Evolutionary conservation across 1,140 invertebrate species (phyloP).

Genomic region (Maniola jurtina): DNA sequence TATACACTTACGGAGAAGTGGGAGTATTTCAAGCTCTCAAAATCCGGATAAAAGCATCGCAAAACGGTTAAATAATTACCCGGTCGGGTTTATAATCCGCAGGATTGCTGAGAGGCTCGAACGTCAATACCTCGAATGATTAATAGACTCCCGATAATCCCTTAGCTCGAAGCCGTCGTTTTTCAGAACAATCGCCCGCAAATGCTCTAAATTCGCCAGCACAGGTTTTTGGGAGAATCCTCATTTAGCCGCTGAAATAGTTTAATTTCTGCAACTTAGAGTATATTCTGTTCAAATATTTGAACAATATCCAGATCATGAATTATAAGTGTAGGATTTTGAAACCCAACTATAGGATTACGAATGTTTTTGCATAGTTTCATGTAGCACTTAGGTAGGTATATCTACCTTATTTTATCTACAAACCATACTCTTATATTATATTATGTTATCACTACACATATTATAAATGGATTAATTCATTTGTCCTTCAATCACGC

Average conservation of each 20-base stretch:
- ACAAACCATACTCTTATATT: too few relatives aligned
- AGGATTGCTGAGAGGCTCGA: constrained; percentile 46
- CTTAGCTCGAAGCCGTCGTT: constrained; percentile 36
- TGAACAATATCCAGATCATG: not conserved
- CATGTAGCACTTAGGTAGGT: too few relatives aligned
- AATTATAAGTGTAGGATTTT: too few relatives aligned
- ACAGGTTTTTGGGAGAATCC: constrained; percentile 7
- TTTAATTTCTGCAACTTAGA: not conserved
- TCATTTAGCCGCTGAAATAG: not conserved
- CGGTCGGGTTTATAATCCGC: constrained; percentile 45
- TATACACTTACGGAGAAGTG: not conserved
- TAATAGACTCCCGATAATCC: constrained; percentile 62
- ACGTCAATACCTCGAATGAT: constrained; percentile 62
- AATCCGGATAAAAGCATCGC: constrained; percentile 20
- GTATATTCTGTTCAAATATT: not conserved
- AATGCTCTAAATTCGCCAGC: constrained; percentile 25
- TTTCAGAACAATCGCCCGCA: constrained; percentile 30
- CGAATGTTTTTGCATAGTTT: too few relatives aligned
- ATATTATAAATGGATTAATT: too few relatives aligned
- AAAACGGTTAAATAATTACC: constrained; percentile 47
- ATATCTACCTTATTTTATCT: too few relatives aligned
- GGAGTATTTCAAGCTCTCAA: not conserved
- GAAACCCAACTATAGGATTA: too few relatives aligned
- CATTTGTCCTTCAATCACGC: too few relatives aligned
- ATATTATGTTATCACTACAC: too few relatives aligned